These are phyloP conservation scores for Crematogaster levior DNA, from an alignment of 2,888 invertebrate species.

Conservation along the genomic window DNA sequence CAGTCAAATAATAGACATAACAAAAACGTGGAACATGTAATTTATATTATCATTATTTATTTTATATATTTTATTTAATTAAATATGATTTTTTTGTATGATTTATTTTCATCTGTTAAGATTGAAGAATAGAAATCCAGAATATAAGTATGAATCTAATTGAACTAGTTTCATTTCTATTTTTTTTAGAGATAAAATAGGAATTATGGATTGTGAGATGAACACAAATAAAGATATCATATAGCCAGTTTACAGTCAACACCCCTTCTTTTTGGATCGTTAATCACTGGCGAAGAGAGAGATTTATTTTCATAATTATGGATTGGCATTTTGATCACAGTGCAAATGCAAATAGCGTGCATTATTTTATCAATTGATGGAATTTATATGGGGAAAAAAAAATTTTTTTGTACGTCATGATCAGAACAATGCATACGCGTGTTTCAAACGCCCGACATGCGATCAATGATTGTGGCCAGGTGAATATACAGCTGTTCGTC, in stretches of 20 bases:
- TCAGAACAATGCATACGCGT: slow-evolving; percentile 37
- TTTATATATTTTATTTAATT: not conserved
- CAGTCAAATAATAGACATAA: not conserved
- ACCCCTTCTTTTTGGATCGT: too few species aligned
- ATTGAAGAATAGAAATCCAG: not conserved
- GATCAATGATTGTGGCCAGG: slow-evolving; percentile 49
- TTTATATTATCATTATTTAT: not conserved
- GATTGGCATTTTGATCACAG: not conserved
- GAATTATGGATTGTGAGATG: too few species aligned
- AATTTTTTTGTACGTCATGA: slow-evolving; percentile 38
- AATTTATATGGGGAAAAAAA: slow-evolving; percentile 14
- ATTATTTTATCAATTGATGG: not conserved
- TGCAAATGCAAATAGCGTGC: not conserved
- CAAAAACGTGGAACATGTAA: not conserved
- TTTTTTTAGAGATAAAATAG: too few species aligned
- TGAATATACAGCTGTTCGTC: slow-evolving; percentile 57
- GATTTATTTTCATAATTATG: not conserved
- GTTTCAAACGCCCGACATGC: slow-evolving; percentile 31
- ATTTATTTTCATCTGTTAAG: not conserved
- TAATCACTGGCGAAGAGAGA: too few species aligned
- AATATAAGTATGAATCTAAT: not conserved
- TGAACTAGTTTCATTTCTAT: too few species aligned
- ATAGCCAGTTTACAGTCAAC: too few species aligned
- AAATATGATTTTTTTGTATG: not conserved
- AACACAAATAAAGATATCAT: too few species aligned